Evolutionary conservation across 1,140 invertebrate species (phyloP).

Genomic region (Penaeus indicus): DNA sequence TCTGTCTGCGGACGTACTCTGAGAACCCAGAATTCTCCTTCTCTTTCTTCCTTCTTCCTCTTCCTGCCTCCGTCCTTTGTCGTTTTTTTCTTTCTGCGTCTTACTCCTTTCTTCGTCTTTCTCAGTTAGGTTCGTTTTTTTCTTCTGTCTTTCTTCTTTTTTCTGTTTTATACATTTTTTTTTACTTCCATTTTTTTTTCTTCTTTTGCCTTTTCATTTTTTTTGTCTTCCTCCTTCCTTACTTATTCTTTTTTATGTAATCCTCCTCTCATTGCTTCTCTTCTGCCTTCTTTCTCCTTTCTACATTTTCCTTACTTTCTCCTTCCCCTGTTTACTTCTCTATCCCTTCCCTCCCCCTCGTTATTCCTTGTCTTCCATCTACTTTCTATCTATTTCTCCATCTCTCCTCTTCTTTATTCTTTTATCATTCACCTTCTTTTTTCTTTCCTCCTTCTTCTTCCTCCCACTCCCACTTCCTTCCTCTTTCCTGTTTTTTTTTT

Average conservation of each 20-base stretch:
- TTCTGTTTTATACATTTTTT: too few species aligned
- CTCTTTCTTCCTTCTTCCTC: neutral
- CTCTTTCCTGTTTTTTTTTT: neutral
- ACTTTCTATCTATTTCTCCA: neutral
- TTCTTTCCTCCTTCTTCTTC: neutral
- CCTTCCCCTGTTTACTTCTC: neutral
- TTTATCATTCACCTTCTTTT: neutral
- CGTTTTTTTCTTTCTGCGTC: neutral
- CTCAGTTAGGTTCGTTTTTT: too few species aligned
- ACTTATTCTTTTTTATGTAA: too few species aligned
- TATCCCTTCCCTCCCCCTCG: neutral
- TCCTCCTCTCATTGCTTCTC: too few species aligned
- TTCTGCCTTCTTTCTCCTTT: too few species aligned
- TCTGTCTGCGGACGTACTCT: too few species aligned
- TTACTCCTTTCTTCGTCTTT: constrained; percentile 23
- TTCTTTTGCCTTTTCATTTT: too few species aligned
- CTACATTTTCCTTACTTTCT: too few species aligned
- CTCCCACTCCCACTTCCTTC: neutral
- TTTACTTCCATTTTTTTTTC: too few species aligned
- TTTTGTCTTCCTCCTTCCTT: too few species aligned
- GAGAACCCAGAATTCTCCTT: too few species aligned
- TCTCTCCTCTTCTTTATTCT: neutral
- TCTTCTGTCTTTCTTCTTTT: too few species aligned
- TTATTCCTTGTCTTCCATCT: neutral
- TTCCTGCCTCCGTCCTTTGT: constrained; percentile 45